phyloP scores from a whole-genome alignment of 2,113 vertebrate species.

The Daubentonia madagascariensis region DNA sequence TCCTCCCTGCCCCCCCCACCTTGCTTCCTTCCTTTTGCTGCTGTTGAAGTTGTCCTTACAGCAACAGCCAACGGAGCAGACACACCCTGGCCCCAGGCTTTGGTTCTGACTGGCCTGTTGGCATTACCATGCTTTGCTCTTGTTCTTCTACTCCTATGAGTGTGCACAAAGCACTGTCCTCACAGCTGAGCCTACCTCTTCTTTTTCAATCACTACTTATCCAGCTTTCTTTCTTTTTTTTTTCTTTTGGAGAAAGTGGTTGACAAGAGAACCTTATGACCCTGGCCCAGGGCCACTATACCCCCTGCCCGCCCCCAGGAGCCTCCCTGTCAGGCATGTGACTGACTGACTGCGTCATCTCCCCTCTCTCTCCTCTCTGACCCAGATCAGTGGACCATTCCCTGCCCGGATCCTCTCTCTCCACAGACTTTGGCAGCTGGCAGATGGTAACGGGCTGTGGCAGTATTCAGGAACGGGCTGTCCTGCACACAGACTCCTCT shows the following conservation, averaged over 20 bases:
- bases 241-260: constrained; percentile 61
- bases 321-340: constrained; percentile 53
- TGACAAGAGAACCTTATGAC: constrained; percentile 31
- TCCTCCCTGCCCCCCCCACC: no score
- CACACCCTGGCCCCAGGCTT: neutral
- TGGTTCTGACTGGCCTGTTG: constrained; percentile 7
- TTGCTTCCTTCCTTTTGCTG: neutral
- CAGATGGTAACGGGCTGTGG: constrained; percentile 99
- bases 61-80: neutral
- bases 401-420: constrained; percentile 95
- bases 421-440: constrained; percentile 99
- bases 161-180: neutral
- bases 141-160: neutral
- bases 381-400: constrained; percentile 92
- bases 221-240: constrained; percentile 35
- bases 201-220: neutral
- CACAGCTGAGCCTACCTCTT: neutral
- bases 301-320: neutral
- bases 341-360: constrained; percentile 74
- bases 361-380: constrained; percentile 86
- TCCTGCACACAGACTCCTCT: constrained; percentile 89
- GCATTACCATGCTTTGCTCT: neutral
- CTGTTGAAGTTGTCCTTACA: neutral
- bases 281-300: neutral
- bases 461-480: constrained; percentile 95